phyloP scores from a whole-genome alignment of 53 echinoderm and acorn worm genomes.

The Luidia sarsii region DNA sequence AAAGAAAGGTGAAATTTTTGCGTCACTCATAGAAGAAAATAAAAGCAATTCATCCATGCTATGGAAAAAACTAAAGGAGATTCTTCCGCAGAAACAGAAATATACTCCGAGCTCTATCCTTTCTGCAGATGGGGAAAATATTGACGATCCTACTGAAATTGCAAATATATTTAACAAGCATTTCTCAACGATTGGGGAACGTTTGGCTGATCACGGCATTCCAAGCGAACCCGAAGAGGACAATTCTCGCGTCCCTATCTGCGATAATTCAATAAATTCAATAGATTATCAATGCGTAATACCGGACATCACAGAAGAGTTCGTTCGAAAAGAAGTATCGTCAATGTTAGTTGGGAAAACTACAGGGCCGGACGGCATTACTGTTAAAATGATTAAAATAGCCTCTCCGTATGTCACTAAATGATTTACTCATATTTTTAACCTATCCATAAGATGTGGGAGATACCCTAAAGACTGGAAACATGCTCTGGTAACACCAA shows the following conservation, averaged over 20 bases:
- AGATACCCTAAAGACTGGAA: slow-evolving; percentile 9
- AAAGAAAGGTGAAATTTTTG: slow-evolving; percentile 17
- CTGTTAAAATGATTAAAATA: slow-evolving; percentile 9
- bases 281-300: background rate
- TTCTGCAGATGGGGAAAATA: background rate
- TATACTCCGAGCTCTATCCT: background rate
- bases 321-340: background rate
- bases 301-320: background rate
- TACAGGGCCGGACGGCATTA: slow-evolving; percentile 11
- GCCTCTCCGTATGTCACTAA: no score
- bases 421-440: no score
- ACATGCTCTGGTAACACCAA: slow-evolving; percentile 18
- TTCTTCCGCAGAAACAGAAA: slow-evolving; percentile 18
- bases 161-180: background rate
- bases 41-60: slow-evolving; percentile 33
- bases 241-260: slow-evolving; percentile 3
- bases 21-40: slow-evolving; percentile 31
- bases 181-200: background rate
- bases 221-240: background rate
- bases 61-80: slow-evolving; percentile 18
- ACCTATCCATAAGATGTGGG: background rate
- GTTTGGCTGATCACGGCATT: background rate
- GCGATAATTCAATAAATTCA: no score
- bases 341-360: slow-evolving; percentile 6
- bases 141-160: background rate